phyloP scores from a whole-genome alignment of 2,113 vertebrate genomes.

The Phalacrocorax pelagicus region DNA sequence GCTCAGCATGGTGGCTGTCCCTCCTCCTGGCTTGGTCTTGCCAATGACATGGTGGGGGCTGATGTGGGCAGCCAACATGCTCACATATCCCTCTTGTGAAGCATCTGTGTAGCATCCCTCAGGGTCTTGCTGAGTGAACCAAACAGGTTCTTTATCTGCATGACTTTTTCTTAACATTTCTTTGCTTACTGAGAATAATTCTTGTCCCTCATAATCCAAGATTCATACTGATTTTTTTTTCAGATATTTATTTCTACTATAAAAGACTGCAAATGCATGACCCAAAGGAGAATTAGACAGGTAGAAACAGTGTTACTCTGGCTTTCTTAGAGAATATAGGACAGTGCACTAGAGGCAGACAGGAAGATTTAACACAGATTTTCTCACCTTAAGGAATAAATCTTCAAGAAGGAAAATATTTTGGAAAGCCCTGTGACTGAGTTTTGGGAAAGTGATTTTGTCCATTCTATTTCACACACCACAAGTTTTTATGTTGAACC shows the following conservation, averaged over 20 bases:
- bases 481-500: not conserved
- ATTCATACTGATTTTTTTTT: not conserved
- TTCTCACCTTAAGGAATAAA: not conserved
- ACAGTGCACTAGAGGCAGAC: not conserved
- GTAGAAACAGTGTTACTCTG: not conserved
- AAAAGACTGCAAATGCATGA: not conserved
- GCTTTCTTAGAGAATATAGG: not conserved
- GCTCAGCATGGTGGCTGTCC: rapidly evolving
- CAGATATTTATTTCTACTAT: not conserved
- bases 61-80: not conserved
- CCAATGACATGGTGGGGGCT: too few species aligned
- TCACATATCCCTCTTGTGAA: not conserved
- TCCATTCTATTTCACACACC: not conserved
- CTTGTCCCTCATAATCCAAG: not conserved
- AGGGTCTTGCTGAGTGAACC: not conserved
- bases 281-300: not conserved
- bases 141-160: not conserved
- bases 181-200: not conserved
- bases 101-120: not conserved
- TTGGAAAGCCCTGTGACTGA: not conserved
- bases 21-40: not conserved
- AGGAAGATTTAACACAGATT: not conserved
- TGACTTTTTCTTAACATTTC: not conserved
- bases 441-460: not conserved
- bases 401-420: not conserved